phyloP scores from a whole-genome alignment of 2,113 vertebrate genomes.

The Centropristis striata region DNA sequence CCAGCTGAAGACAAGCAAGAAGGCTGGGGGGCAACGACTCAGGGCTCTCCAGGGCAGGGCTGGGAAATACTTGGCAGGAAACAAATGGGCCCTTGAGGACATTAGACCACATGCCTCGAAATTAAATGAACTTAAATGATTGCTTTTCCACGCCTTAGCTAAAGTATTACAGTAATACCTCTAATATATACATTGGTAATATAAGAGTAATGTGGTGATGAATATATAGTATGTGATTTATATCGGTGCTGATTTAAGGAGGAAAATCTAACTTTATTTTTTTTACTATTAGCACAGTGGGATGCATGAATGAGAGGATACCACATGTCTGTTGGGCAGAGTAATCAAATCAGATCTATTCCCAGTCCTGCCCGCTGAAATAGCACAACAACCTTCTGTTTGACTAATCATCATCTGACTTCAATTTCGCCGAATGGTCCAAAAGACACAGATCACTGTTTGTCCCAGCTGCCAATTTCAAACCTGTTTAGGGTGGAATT shows the following conservation, averaged over 20 bases:
- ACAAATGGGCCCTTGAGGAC: constrained; percentile 35
- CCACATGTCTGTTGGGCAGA: constrained; percentile 9
- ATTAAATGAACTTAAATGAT: constrained; percentile 28
- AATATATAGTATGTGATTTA: background rate
- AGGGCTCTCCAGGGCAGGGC: background rate
- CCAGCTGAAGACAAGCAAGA: constrained; percentile 30
- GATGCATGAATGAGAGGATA: background rate
- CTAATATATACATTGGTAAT: background rate
- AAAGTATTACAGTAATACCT: background rate
- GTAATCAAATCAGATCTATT: constrained; percentile 57
- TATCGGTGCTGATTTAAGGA: background rate
- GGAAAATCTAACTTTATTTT: background rate
- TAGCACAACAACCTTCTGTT: constrained; percentile 35
- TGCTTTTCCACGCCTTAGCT: constrained; percentile 3
- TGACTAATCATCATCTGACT: constrained; percentile 73
- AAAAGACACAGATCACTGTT: constrained; percentile 29
- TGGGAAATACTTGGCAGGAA: constrained; percentile 31
- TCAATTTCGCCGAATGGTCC: constrained; percentile 57
- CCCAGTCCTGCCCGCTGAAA: background rate
- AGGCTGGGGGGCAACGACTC: background rate
- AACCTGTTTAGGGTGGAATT: background rate
- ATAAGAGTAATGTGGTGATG: background rate
- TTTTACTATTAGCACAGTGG: background rate
- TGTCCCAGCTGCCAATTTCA: background rate
- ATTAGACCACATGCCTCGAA: constrained; percentile 35